phyloP scores from a whole-genome alignment of 2,113 vertebrate species.

The Chaetodon auriga region DNA sequence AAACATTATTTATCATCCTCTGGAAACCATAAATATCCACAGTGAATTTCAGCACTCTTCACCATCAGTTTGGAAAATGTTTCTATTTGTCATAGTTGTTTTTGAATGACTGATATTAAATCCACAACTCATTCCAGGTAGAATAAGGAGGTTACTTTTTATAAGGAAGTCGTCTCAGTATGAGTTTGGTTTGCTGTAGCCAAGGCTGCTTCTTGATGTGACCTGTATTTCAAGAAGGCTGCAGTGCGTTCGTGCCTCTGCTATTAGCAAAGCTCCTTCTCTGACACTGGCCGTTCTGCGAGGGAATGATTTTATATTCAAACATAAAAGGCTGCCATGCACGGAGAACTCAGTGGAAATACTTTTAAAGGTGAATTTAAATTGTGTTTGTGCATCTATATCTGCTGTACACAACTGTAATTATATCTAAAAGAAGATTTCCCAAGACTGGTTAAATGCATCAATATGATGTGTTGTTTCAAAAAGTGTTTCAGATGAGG shows the following conservation, averaged over 20 bases:
- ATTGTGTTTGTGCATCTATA: background rate
- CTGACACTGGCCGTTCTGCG: conserved; percentile 1
- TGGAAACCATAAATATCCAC: background rate
- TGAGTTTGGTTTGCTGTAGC: background rate
- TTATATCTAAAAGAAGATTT: background rate
- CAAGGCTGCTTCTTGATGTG: background rate
- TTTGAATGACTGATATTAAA: background rate
- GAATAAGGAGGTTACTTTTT: background rate
- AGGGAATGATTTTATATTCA: conserved; percentile 7
- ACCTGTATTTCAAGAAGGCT: conserved; percentile 5
- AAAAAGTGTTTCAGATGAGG: too few relatives aligned
- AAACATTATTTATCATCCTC: too few relatives aligned
- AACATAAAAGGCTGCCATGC: conserved; percentile 22
- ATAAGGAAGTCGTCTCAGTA: background rate
- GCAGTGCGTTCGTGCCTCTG: background rate
- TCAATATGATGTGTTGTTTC: background rate
- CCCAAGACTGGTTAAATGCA: too few relatives aligned
- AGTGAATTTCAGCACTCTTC: background rate
- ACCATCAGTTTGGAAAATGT: background rate
- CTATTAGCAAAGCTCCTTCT: conserved; percentile 12
- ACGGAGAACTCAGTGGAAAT: background rate
- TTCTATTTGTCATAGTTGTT: background rate
- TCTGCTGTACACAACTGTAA: background rate
- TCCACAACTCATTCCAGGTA: background rate
- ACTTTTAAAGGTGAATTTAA: background rate